These are phyloP conservation scores for Margaritifera margaritifera DNA, from an alignment of 2,888 invertebrate genomes.

Conservation along the genomic window DNA sequence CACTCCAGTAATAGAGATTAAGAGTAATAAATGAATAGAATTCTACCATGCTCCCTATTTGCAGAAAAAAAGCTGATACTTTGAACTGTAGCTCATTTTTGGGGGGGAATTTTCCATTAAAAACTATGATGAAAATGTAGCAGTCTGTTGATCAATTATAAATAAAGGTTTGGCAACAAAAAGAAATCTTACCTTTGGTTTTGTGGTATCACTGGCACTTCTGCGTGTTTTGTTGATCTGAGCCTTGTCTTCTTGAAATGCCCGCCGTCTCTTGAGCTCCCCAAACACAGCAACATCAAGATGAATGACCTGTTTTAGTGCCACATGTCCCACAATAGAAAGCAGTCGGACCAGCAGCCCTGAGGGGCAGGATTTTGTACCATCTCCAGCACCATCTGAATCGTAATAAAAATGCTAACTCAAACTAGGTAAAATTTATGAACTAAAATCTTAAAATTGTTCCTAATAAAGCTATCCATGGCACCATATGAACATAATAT, in stretches of 20 bases:
- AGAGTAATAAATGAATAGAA: no score
- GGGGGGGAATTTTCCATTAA: neutral
- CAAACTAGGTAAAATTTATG: neutral
- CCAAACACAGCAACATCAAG: slow-evolving; percentile 88
- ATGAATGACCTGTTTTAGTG: slow-evolving; percentile 84
- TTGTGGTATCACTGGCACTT: slow-evolving; percentile 15
- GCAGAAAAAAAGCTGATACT: no score
- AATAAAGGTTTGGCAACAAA: neutral
- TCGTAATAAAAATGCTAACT: neutral
- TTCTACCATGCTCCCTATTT: no score
- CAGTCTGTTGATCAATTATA: neutral
- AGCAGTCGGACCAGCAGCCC: slow-evolving; percentile 74
- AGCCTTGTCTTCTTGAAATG: slow-evolving; percentile 71
- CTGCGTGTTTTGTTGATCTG: slow-evolving; percentile 39
- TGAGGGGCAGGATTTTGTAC: slow-evolving; percentile 26
- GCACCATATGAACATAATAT: no score
- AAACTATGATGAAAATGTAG: neutral
- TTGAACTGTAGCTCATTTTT: no score
- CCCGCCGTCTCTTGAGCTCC: slow-evolving; percentile 83
- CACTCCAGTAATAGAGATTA: no score
- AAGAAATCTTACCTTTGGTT: slow-evolving; percentile 11
- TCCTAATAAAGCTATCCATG: no score
- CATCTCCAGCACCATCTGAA: slow-evolving; percentile 3
- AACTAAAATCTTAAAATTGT: no score
- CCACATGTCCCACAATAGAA: slow-evolving; percentile 83